These are phyloP conservation scores for Lagopus muta DNA, from an alignment of 2,113 vertebrate species.

Conservation along the genomic window DNA sequence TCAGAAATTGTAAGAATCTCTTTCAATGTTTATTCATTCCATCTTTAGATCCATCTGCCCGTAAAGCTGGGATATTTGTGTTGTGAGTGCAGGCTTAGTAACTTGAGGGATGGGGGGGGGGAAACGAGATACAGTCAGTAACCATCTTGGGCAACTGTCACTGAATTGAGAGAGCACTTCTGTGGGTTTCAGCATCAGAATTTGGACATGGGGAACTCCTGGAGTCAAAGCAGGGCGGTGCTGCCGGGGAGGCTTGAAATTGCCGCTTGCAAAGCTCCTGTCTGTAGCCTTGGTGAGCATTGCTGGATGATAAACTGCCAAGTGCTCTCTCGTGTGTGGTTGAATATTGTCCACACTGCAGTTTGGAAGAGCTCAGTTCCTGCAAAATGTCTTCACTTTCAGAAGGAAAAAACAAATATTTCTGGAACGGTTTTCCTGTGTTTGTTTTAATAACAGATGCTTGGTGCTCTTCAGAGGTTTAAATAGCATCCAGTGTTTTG, in stretches of 20 bases:
- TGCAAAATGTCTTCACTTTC: background rate
- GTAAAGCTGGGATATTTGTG: background rate
- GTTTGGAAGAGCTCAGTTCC: background rate
- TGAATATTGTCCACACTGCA: slow-evolving; percentile 30
- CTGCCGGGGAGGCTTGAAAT: slow-evolving; percentile 2
- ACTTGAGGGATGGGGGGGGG: background rate
- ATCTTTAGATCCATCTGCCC: background rate
- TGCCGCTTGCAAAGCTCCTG: background rate
- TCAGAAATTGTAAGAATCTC: background rate
- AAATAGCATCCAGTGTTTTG: background rate
- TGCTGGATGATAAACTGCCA: slow-evolving; percentile 2
- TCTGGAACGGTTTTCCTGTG: background rate
- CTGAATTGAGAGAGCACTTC: background rate
- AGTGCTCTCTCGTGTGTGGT: slow-evolving; percentile 9
- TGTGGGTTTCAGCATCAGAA: background rate
- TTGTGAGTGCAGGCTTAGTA: background rate
- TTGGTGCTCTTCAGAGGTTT: slow-evolving; percentile 16
- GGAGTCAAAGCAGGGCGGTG: background rate
- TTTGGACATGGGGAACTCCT: background rate
- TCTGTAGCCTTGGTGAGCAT: background rate
- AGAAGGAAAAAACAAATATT: background rate
- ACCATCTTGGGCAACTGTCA: background rate
- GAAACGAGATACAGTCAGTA: background rate
- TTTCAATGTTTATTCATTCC: background rate
- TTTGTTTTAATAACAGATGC: slow-evolving; percentile 35